Conservation (phyloP, 2,888 invertebrate genomes). For the Troides helena region DNA sequence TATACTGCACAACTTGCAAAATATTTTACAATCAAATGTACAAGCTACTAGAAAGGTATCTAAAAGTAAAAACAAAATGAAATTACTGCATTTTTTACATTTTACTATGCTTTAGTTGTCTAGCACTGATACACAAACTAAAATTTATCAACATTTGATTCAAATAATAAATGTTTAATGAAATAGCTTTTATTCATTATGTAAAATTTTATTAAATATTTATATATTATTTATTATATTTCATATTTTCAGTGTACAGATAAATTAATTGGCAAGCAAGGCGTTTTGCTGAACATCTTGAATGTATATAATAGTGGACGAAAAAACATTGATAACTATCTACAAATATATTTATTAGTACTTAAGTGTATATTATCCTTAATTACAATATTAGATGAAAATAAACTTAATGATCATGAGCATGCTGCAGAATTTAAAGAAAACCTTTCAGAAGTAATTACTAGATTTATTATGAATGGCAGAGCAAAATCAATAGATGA, state of each 20-base stretch:
- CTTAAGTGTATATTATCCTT: slow-evolving; percentile 61
- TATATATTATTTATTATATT: not conserved
- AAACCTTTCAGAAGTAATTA: slow-evolving; percentile 50
- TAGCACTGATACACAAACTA: not conserved
- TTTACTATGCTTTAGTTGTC: not conserved
- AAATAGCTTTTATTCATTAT: not conserved
- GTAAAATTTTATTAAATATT: not conserved
- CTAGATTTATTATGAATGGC: slow-evolving; percentile 53
- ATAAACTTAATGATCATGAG: slow-evolving; percentile 37
- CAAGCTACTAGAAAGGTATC: slow-evolving; percentile 35
- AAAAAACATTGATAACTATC: slow-evolving; percentile 44
- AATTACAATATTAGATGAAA: slow-evolving; percentile 50
- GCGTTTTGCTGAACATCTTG: slow-evolving; percentile 57
- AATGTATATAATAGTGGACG: slow-evolving; percentile 43
- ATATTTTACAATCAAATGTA: slow-evolving; percentile 56
- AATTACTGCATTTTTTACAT: not conserved
- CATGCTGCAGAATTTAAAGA: slow-evolving; percentile 50
- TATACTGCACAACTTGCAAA: slow-evolving; percentile 67
- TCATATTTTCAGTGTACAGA: slow-evolving; percentile 55
- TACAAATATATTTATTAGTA: slow-evolving; percentile 57
- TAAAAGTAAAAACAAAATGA: not conserved
- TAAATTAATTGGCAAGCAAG: slow-evolving; percentile 60
- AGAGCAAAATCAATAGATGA: slow-evolving; percentile 57
- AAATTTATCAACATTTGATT: not conserved
- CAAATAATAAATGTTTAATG: not conserved